These are phyloP conservation scores for Ctenodactylus gundi DNA, from an alignment of 2,113 vertebrate genomes.

Conservation along the genomic window DNA sequence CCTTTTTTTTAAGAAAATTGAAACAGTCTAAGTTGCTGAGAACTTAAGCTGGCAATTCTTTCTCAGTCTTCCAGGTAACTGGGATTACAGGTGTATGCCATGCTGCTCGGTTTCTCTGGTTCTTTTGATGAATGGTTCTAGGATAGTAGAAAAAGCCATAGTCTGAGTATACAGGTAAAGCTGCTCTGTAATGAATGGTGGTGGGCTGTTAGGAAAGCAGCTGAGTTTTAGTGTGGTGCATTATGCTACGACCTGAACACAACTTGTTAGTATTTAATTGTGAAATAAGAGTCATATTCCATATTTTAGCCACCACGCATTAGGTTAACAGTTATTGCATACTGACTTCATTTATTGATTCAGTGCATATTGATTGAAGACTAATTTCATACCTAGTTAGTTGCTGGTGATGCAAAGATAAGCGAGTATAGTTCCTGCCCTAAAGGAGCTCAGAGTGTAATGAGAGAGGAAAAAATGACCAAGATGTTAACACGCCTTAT, in stretches of 20 bases:
- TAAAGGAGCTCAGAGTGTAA: neutral
- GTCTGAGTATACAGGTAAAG: neutral
- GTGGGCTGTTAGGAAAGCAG: neutral
- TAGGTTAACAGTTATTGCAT: neutral
- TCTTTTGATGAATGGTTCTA: neutral
- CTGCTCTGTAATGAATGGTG: neutral
- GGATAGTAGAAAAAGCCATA: neutral
- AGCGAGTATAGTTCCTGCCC: neutral
- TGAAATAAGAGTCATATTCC: neutral
- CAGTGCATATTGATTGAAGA: neutral
- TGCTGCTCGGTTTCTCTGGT: neutral
- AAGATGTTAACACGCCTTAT: neutral
- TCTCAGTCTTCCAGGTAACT: neutral
- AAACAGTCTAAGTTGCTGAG: neutral
- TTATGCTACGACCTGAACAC: neutral
- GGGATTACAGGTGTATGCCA: neutral
- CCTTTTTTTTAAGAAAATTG: neutral
- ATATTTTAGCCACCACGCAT: constrained; percentile 3
- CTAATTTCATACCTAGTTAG: neutral
- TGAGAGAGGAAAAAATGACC: neutral
- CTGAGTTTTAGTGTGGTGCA: neutral
- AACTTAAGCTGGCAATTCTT: neutral
- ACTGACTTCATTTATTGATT: neutral
- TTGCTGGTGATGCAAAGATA: neutral
- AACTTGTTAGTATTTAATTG: neutral